Base-by-base conservation (phyloP, 2,888 invertebrate species). In the Ophion ventricosus region DNA sequence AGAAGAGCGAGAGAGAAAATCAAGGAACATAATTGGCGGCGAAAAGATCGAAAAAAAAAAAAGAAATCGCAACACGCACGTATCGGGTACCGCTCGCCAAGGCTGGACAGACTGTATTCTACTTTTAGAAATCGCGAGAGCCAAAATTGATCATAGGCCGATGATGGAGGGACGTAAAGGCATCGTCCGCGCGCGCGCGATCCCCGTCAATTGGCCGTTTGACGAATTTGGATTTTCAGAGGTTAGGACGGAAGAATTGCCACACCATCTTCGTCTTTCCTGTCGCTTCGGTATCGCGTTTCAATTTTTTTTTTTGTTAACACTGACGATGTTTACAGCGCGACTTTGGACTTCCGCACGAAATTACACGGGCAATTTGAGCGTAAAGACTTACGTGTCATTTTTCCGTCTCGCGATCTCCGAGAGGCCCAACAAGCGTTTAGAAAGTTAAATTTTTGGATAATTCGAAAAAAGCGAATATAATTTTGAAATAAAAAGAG, bases 371-470 rank as follows among this genome's bases (percentile, higher is more conserved):
- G 23, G 5, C 11, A 43, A 40, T 11, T 57, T 14, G 66, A 43
- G 49, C 49, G 17, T 11, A 5, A 56, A 63, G 29, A 87, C 93
- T 92, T 90, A 93, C 93, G 93, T 89, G 93, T 93, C 93, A 93
- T 93, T 90, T 87, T 90, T 88, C 75, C 89, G 89, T 90, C 92
- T 92, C 92, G 49, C 49, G 92, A 90, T 90, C 91, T 92, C 91
- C 91, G 91, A 92, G 88, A 90, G 91, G 85, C 49, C 49, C 49
- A 49, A 49, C 91, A 92, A 92, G 91, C 89, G 91, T 90, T 88
- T 87, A 56, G 80, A 87, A 90, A 90, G 89, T 88, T 87, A 49
- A 54, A 11, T 23, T 56, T 35, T 40, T 35, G 1, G 17, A n/a
- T 7, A 29, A 35, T 29, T 72, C 11, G 40, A 59, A 59, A 11